These are phyloP conservation scores for Drosophila elegans DNA, from an alignment of 1,140 invertebrate species.

Conservation along the genomic window DNA sequence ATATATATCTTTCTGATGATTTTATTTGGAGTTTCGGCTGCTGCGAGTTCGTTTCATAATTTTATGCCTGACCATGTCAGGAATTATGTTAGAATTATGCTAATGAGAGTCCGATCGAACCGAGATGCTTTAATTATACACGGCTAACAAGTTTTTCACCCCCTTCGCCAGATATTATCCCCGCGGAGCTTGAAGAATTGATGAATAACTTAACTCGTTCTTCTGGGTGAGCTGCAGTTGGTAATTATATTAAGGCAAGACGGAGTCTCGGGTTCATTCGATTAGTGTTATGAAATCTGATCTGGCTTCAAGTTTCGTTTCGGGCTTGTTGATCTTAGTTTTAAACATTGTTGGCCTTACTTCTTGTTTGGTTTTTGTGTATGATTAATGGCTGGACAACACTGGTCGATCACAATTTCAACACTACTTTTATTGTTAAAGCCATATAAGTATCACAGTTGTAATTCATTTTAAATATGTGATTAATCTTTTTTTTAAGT, in stretches of 20 bases:
- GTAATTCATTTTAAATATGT: no score
- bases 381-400: neutral
- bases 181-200: slow-evolving; percentile 35
- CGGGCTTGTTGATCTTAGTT: slow-evolving; percentile 5
- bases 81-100: slow-evolving; percentile 79
- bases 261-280: slow-evolving; percentile 24
- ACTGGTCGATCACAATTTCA: neutral
- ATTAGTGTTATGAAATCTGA: slow-evolving; percentile 50
- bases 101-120: slow-evolving; percentile 64
- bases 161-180: slow-evolving; percentile 1
- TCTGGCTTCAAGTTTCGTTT: neutral
- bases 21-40: slow-evolving; percentile 46
- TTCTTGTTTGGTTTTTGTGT: neutral
- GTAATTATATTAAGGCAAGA: slow-evolving; percentile 16
- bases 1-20: slow-evolving; percentile 34
- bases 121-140: slow-evolving; percentile 69
- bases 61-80: slow-evolving; percentile 70
- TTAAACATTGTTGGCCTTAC: neutral
- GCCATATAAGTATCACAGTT: no score
- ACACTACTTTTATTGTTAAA: neutral
- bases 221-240: slow-evolving; percentile 25
- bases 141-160: slow-evolving; percentile 59
- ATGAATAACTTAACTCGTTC: slow-evolving; percentile 53
- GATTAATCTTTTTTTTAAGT: no score
- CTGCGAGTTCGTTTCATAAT: slow-evolving; percentile 71